These are phyloP conservation scores for Cheirogaleus major DNA, from an alignment of 2,797 vertebrate genomes.

Conservation along the genomic window DNA sequence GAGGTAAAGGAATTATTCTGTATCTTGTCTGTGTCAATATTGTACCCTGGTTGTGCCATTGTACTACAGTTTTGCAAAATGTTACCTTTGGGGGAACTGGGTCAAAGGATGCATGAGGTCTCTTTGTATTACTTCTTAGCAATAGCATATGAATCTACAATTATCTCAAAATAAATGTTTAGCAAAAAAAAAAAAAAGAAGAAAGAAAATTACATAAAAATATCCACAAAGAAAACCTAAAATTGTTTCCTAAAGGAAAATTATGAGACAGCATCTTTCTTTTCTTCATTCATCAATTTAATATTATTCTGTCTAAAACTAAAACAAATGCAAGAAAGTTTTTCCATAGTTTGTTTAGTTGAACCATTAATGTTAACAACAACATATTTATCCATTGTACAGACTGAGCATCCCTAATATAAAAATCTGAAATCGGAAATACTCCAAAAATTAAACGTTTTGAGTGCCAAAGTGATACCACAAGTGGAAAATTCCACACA, in stretches of 20 bases:
- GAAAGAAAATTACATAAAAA: not conserved
- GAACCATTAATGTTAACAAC: not conserved
- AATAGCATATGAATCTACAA: not conserved
- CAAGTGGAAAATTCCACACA: not conserved
- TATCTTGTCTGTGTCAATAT: not conserved
- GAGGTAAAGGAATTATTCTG: not conserved
- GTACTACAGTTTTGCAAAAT: not conserved
- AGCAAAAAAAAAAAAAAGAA: not conserved
- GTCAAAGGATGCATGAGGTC: not conserved
- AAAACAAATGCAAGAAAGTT: not conserved
- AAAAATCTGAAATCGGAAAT: not conserved
- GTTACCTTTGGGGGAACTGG: not conserved
- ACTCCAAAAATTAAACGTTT: not conserved
- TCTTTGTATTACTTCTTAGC: not conserved
- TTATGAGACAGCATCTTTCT: not conserved
- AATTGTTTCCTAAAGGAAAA: not conserved
- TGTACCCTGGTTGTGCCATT: not conserved
- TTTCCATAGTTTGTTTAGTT: not conserved
- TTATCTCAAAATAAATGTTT: conserved; percentile 13
- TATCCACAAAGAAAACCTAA: not conserved
- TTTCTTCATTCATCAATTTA: conserved; percentile 12
- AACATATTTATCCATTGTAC: not conserved
- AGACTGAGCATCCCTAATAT: too few relatives aligned
- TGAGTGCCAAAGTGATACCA: not conserved
- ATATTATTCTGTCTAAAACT: not conserved